phyloP scores from a whole-genome alignment of 2,113 vertebrate species.

The Drymodes brunneopygia region DNA sequence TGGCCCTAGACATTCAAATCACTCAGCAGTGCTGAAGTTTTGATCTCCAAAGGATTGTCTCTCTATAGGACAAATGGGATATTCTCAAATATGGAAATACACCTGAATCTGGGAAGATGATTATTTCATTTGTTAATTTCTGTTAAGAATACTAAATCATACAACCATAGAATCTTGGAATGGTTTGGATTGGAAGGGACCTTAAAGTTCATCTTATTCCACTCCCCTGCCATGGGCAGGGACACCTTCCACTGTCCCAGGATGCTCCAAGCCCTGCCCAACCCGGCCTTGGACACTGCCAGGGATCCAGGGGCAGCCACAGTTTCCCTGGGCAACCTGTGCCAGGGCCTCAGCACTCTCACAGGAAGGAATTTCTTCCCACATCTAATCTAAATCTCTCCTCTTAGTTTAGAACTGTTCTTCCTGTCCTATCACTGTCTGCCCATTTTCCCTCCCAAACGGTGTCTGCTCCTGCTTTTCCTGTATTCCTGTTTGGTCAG shows the following conservation, averaged over 20 bases:
- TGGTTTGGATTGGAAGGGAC: neutral
- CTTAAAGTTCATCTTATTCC: neutral
- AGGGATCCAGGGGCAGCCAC: neutral
- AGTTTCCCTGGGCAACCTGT: neutral
- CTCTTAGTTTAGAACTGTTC: neutral
- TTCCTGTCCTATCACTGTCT: neutral
- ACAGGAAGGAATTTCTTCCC: neutral
- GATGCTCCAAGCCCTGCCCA: neutral
- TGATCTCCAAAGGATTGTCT: neutral
- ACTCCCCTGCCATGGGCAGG: neutral
- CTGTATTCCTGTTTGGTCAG: neutral
- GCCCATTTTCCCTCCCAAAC: neutral
- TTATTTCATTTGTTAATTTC: neutral
- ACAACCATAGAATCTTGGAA: neutral
- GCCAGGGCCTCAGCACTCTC: neutral
- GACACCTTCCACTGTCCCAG: neutral
- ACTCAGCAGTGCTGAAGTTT: neutral
- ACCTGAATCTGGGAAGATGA: neutral
- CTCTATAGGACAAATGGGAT: neutral
- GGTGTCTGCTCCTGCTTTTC: neutral
- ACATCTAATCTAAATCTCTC: neutral
- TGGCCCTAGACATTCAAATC: neutral
- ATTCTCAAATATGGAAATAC: neutral
- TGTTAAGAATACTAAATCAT: neutral
- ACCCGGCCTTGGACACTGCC: neutral